A percentile compares a stretch with the other conserved stretches of the same genome.
Evolutionary conservation across 2,797 vertebrate genomes (phyloP).

Genomic region (Pangasius macronema): DNA sequence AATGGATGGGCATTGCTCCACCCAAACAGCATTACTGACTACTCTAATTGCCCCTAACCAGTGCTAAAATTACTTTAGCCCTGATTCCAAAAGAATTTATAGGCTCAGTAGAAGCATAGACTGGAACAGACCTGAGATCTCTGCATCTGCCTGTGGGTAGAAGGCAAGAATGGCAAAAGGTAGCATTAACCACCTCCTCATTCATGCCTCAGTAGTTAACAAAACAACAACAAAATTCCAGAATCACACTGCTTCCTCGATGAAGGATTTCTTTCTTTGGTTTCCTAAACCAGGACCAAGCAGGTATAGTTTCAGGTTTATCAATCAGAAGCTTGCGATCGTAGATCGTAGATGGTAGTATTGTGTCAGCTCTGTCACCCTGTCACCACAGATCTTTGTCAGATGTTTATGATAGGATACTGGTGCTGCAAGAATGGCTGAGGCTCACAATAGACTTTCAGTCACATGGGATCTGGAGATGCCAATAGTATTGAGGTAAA

Average conservation of each 20-base stretch:
- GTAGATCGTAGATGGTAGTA: background rate
- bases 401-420: background rate
- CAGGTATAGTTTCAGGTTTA: background rate
- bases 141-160: background rate
- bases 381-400: background rate
- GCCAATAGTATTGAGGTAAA: background rate
- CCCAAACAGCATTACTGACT: background rate
- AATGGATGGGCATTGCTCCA: background rate
- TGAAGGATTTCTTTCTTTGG: background rate
- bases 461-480: background rate
- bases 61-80: background rate
- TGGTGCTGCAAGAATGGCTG: background rate
- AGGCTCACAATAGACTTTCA: background rate
- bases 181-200: background rate
- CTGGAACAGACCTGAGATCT: background rate
- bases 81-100: background rate
- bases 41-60: too few relatives aligned
- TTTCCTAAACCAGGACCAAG: background rate
- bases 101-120: background rate
- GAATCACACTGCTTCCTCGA: background rate
- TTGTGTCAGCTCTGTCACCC: background rate
- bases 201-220: background rate
- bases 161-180: background rate
- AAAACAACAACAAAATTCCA: background rate
- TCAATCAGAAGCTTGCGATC: background rate